A percentile compares a stretch with the other conserved stretches of the same genome.
Conservation (phyloP, 1,140 invertebrate genomes). For the Schmidtea mediterranea region DNA sequence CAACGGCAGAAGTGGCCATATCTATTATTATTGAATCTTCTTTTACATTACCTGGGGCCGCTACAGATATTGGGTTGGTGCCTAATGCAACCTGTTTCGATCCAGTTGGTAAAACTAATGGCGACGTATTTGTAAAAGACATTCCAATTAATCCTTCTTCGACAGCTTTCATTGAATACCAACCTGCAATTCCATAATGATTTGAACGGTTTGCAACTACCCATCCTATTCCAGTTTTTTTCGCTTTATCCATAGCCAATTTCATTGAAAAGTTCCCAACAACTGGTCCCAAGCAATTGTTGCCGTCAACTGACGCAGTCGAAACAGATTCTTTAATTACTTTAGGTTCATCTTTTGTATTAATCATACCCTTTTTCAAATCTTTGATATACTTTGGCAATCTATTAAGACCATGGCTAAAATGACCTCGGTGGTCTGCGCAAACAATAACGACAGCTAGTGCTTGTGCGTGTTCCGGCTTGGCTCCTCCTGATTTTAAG, state of each 20-base stretch:
- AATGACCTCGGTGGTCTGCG: slow-evolving; percentile 61
- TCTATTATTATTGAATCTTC: slow-evolving; percentile 57
- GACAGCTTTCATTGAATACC: slow-evolving; percentile 49
- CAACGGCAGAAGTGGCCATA: slow-evolving; percentile 68
- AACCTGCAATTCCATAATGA: slow-evolving; percentile 67
- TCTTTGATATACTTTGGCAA: slow-evolving; percentile 39
- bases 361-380: slow-evolving; percentile 23
- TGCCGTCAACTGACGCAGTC: slow-evolving; percentile 54
- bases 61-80: slow-evolving; percentile 60
- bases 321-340: slow-evolving; percentile 44
- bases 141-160: slow-evolving; percentile 51
- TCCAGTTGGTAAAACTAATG: slow-evolving; percentile 54
- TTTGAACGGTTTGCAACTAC: slow-evolving; percentile 55
- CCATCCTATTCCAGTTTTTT: slow-evolving; percentile 52
- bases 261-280: slow-evolving; percentile 67
- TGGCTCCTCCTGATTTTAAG: slow-evolving; percentile 39
- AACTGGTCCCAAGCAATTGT: slow-evolving; percentile 53
- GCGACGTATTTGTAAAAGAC: slow-evolving; percentile 69
- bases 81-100: slow-evolving; percentile 49
- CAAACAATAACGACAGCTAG: slow-evolving; percentile 48
- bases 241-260: slow-evolving; percentile 56
- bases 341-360: slow-evolving; percentile 31
- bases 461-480: slow-evolving; percentile 35
- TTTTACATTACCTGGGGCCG: slow-evolving; percentile 37
- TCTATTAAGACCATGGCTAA: slow-evolving; percentile 65